phyloP scores from a whole-genome alignment of 2,797 vertebrate genomes.

The Cephalopachus bancanus region DNA sequence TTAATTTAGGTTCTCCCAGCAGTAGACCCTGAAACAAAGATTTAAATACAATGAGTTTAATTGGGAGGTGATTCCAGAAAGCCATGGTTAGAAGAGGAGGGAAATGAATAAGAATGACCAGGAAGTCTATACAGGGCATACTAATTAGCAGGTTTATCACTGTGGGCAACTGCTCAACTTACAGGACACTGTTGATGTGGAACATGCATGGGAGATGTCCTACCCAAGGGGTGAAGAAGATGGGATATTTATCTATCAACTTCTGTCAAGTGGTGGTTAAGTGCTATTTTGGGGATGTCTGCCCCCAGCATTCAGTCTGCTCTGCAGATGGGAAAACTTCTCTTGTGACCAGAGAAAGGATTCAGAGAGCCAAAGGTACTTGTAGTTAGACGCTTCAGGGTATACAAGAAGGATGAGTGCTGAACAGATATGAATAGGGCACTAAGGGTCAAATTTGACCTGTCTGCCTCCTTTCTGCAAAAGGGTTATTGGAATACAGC shows the following conservation, averaged over 20 bases:
- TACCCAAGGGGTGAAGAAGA: constrained; percentile 12
- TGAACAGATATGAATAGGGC: background rate
- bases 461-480: background rate
- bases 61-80: background rate
- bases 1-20: background rate
- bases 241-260: background rate
- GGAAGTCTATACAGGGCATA: background rate
- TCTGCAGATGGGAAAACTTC: background rate
- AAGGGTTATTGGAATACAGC: background rate
- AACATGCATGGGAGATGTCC: background rate
- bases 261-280: background rate
- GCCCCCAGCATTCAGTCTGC: background rate
- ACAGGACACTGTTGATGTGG: background rate
- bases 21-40: background rate
- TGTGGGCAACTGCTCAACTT: background rate
- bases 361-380: background rate
- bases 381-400: background rate
- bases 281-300: background rate
- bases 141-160: background rate
- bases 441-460: background rate
- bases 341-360: background rate
- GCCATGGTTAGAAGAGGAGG: background rate
- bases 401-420: background rate
- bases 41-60: background rate
- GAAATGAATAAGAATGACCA: background rate